Conservation (phyloP, 2,797 vertebrate genomes). For the Spondyliosoma cantharus region DNA sequence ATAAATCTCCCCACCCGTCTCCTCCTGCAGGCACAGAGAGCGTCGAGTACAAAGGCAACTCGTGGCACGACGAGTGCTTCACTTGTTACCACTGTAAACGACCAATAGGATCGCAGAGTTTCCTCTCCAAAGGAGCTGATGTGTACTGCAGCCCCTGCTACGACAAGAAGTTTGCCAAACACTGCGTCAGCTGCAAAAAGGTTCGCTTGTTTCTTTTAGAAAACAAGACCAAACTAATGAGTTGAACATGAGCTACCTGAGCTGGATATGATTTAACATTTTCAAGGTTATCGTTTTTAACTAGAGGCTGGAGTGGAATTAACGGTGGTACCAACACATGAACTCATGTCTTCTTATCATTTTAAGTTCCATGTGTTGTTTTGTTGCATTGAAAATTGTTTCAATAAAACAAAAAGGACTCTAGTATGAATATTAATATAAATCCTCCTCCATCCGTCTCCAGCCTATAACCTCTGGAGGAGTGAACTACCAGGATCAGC, state of each 20-base stretch:
- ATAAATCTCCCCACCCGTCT: neutral
- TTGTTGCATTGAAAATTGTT: neutral
- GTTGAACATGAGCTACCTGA: neutral
- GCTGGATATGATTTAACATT: neutral
- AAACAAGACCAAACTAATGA: neutral
- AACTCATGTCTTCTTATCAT: neutral
- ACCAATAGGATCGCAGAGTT: constrained; percentile 93
- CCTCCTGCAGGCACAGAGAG: constrained; percentile 88
- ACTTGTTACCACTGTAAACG: constrained; percentile 92
- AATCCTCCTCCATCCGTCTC: neutral
- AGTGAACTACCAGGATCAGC: constrained; percentile 96
- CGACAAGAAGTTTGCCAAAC: constrained; percentile 94
- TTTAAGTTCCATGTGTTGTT: neutral
- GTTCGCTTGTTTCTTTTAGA: constrained; percentile 69
- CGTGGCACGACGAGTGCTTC: constrained; percentile 98
- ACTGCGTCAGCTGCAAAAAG: constrained; percentile 93
- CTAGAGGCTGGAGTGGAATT: neutral
- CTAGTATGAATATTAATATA: too few species aligned
- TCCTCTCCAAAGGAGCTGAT: constrained; percentile 93
- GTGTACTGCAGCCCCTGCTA: constrained; percentile 94
- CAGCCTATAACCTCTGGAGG: constrained; percentile 96
- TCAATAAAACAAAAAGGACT: neutral
- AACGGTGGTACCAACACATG: neutral
- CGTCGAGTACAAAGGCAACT: constrained; percentile 95
- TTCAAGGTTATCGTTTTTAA: neutral